phyloP scores from a whole-genome alignment of 2,113 vertebrate genomes.

The Ornithorhynchus anatinus region DNA sequence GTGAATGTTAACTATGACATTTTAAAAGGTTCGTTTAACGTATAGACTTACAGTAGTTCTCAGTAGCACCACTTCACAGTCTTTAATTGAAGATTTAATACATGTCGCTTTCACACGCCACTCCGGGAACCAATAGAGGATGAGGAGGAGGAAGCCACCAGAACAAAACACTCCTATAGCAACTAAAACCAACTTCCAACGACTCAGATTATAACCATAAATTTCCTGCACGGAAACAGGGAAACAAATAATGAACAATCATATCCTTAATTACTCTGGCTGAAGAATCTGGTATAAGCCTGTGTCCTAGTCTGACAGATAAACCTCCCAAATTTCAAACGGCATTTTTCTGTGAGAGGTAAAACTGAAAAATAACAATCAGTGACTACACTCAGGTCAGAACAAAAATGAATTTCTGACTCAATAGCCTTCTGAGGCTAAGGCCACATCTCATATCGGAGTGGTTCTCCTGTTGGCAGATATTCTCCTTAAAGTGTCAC shows the following conservation, averaged over 20 bases:
- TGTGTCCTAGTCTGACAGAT: neutral
- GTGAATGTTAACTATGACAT: neutral
- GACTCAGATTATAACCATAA: slow-evolving; percentile 86
- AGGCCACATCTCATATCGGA: too few relatives aligned
- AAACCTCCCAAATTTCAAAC: neutral
- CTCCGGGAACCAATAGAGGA: slow-evolving; percentile 98
- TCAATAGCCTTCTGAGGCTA: too few relatives aligned
- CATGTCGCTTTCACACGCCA: slow-evolving; percentile 96
- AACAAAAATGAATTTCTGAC: too few relatives aligned
- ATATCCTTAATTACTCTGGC: neutral
- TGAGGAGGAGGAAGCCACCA: slow-evolving; percentile 93
- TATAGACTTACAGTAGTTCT: slow-evolving; percentile 82
- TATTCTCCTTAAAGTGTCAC: too few relatives aligned
- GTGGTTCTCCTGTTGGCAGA: too few relatives aligned
- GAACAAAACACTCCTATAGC: slow-evolving; percentile 84
- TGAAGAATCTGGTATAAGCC: fast-evolving
- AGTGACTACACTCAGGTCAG: too few relatives aligned
- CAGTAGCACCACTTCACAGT: slow-evolving; percentile 90
- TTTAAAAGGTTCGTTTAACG: neutral
- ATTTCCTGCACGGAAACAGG: slow-evolving; percentile 78
- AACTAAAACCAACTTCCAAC: slow-evolving; percentile 88
- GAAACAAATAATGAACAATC: neutral
- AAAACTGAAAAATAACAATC: too few relatives aligned
- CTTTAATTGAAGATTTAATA: slow-evolving; percentile 75
- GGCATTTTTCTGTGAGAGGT: too few relatives aligned